Base-by-base conservation (phyloP, 2,888 invertebrate genomes). In the Tortrix viridana region DNA sequence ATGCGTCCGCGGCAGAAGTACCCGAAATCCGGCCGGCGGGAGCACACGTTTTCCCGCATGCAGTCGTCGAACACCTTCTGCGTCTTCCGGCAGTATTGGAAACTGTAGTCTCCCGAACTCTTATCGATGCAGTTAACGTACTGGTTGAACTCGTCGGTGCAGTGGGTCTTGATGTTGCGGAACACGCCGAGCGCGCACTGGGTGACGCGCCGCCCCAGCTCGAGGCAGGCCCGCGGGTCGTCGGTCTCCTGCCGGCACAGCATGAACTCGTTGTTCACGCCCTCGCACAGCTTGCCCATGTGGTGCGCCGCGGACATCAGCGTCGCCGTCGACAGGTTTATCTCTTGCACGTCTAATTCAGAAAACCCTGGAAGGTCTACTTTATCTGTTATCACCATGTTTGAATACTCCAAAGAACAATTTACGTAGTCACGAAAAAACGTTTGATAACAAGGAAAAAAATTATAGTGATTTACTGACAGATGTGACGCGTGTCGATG, bases 221-320 rank as follows among this genome's bases (percentile, higher is more conserved):
- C 88, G 4, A 99, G 19, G 79, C 99, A 99, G 71, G 95, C 94
- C 26, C 98, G 93, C 0, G 98, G 97, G 86, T 99, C 98, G 6
- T 94, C 86, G 43, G 94, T 86, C 85, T 98, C 98, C 22, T 92
- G 79, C n/a, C 95, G 94, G 74, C 99, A 99, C 46, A 99, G 88
- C 94, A 98, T 95, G 81, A 97, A 99, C 87, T 99, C 98, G 96
- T 98, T 98, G 89, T 97, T 97, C 72, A 95, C 92, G 59, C 91
- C 86, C 89, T 99, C 98, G 87, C 99, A 99, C 74, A 95, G 94
- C 87, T 97, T 97, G 69, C 98, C 99, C 74, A 99, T 89, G 86
- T 98, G 97, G 73, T 97, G 96, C 14, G 97, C 95, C 1, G 96
- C 98, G 18, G 98, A 96, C 81, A 96, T 95, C 22, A 99, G 92